Base-by-base conservation (phyloP, 2,113 vertebrate species). In the Platysteira castanea region DNA sequence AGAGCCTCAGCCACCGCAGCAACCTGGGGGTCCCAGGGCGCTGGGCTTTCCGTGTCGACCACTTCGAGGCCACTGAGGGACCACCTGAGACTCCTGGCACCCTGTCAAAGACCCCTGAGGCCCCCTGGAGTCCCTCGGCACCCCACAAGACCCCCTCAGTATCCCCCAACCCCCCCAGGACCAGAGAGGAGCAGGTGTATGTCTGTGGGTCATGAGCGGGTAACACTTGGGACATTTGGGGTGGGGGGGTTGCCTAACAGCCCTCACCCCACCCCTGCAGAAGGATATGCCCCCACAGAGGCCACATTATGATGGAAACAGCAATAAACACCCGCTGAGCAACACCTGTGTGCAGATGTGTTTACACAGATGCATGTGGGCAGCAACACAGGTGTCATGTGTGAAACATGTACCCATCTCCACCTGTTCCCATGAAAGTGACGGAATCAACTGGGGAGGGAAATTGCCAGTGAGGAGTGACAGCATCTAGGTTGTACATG, bases 11-110 rank as follows among this genome's bases (percentile, higher is more conserved):
- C 24, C 49, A 3, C 8, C 77, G 44, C 14, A 94, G 77, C 86
- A 97, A 96, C 22, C 7, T 96, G 5, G 84, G 81, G 11, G 4
- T 75, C 11, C 74, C 39, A 0, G 95, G 95, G 11, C 44, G 77
- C 31, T 97, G 94, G 92, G 46, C 77, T 57, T 97, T 96, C 75
- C 35, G 50, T 13, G 91, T 93, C 0, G 87, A 96, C 10, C 7
- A 54, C 3, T 91, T 84, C 2, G 21, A 26, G 22, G 61, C 83
- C 53, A 87, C 69, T 6, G 90, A 52, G 44, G 42, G 20, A 33
- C 85, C 84, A 31, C 91, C 65, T 0, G 22, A 37, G 60, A 59
- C 68, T 5, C 21, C 52, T 57, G 31, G 13, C 4, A 50, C 31
- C 17, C 10, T 23, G 10, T 9, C 39, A 46, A 69, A 24, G n/a